A percentile compares a stretch with the other conserved stretches of the same genome.
Conservation (phyloP, 2,797 vertebrate genomes). For the Valencia hispanica region DNA sequence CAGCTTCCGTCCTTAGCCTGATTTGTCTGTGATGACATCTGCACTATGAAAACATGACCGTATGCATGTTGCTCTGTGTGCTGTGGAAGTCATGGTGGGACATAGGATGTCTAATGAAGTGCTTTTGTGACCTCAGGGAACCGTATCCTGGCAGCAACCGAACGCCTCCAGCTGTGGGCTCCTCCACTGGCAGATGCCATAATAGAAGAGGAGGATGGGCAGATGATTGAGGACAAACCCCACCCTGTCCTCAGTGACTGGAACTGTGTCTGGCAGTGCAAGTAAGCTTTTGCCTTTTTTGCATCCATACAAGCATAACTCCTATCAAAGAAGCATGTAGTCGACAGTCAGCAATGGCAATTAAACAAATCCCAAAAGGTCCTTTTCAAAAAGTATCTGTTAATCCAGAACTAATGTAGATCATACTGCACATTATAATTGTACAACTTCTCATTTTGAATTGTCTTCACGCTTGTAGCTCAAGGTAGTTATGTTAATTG, state of each 20-base stretch:
- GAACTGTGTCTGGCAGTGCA: conserved; percentile 99
- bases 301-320: conserved; percentile 1
- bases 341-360: background rate
- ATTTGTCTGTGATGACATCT: conserved; percentile 36
- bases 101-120: conserved; percentile 53
- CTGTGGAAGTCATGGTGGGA: conserved; percentile 32
- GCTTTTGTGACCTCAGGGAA: conserved; percentile 81
- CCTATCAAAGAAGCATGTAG: background rate
- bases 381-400: background rate
- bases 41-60: conserved; percentile 48
- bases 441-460: background rate
- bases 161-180: conserved; percentile 94
- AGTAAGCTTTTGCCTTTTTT: conserved; percentile 76
- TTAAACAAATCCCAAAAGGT: background rate
- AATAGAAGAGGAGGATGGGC: conserved; percentile 88
- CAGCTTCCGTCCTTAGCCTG: conserved; percentile 21
- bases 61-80: conserved; percentile 37
- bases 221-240: conserved; percentile 84
- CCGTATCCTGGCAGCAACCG: conserved; percentile 94
- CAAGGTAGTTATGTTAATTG: background rate
- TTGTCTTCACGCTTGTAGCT: background rate
- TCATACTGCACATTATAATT: background rate
- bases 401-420: background rate
- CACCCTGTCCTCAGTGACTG: conserved; percentile 92
- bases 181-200: conserved; percentile 88